Evolutionary conservation across 1,140 invertebrate genomes (phyloP), one percentile per base, ranked within the genome.

Genomic region (Helicoverpa armigera): DNA sequence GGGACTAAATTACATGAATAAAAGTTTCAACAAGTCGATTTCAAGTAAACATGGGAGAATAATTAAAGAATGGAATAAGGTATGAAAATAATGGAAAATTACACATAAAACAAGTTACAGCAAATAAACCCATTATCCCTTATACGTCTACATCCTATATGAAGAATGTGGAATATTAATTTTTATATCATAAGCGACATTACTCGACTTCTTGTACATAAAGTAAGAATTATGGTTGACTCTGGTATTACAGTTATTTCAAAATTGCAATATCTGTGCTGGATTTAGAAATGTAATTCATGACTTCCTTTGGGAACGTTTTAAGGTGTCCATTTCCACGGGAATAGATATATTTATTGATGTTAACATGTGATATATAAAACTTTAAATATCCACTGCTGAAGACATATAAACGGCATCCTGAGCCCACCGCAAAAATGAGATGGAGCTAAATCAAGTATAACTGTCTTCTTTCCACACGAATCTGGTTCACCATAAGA

Each of bases 71-170:
- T 43, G 35, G 9, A 43, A 7, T 43, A 43, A 9, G 35, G 5
- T 43, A 43, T 43, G 5, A 43, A 43, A 43, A 43, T 43, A 43
- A 65, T 65, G 61, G 31, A 3, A 16, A 29, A 43, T 16, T 43
- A 65, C 35, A 12, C 43, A 9, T 29, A 23, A 29, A 70, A 53
- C 50, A 29, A 54, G 67, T 70, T 54, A 16, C 12, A 16, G 23
- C 35, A 69, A 73, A 73, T 73, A 73, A 73, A 73, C 51, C 70
- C 53, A 73, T 73, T 73, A 73, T 56, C 31, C 70, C 70, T n/a
- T 73, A 73, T 58, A 56, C 11, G 53, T 58, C 53, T 2, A 35
- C 3, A 10, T 23, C n/a, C 50, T 54, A 4, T 43, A 58, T 73
- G 35, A 69, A 51, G 51, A 29, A 58, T 58, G 70, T 73, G 23